Evolutionary conservation across 1,140 invertebrate species (phyloP), one percentile per base, ranked within the genome.

Genomic region (Drosophila nikananu): DNA sequence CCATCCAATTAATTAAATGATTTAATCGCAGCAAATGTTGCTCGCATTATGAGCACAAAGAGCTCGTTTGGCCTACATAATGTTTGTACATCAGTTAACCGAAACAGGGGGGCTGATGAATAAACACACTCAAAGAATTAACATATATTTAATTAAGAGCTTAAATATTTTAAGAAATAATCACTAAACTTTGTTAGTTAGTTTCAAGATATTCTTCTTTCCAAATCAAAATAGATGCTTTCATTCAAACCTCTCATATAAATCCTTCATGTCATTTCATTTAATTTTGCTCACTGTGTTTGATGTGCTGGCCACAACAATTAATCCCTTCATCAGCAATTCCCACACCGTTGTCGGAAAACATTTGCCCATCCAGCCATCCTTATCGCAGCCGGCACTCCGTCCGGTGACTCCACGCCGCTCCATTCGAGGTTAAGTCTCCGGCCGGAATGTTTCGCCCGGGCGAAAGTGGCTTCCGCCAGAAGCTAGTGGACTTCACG

Each of bases 1-100:
- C 27, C 73, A 77, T 77, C 54, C 46, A 59, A 77, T 77, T 77
- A 77, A 77, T 77, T 77, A 77, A 77, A 67, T 41, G 74, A 77
- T 77, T 77, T 67, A 77, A 77, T 77, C 74, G 62, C 73, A 41
- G 73, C 61, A 77, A 77, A 77, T 58, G 74, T 54, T 52, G 52
- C 21, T 59, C 52, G 62, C 54, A 60, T 67, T 67, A 67, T 77
- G 62, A 55, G 57, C 55, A 59, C 60, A 76, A 57, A 67, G 37
- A 42, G 44, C 39, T 65, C 41, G 46, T 42, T 51, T 57, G 61
- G 37, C 39, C 39, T 68, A 46, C 32, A n/a, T 55, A 71, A 41
- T 42, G 39, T 15, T 30, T 30, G 17, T 39, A 52, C 59, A 75
- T 54, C 42, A 13, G 25, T 23, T 37, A 75, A 51, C 41, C 27